Conservation (phyloP, 2,888 invertebrate genomes). For the Eumerus sabulonum region DNA sequence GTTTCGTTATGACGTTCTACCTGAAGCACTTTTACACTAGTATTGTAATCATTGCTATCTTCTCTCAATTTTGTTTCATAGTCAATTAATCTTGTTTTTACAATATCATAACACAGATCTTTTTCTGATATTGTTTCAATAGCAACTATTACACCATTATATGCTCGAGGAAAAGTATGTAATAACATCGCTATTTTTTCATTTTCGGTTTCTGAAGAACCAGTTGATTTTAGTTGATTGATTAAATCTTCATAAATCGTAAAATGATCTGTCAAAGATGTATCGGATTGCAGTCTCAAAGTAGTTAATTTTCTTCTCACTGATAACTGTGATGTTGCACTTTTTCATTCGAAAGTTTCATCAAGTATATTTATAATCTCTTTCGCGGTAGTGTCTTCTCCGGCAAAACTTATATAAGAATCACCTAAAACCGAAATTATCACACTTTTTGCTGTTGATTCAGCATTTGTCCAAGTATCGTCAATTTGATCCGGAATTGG, state of each 20-base stretch:
- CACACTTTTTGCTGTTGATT: constrained; percentile 5
- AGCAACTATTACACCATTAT: background rate
- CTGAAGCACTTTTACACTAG: background rate
- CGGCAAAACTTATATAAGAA: constrained; percentile 25
- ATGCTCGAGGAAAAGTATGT: background rate
- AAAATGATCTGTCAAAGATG: too few species aligned
- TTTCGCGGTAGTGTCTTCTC: too few species aligned
- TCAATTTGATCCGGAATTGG: background rate
- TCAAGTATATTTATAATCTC: constrained; percentile 13
- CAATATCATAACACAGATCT: background rate
- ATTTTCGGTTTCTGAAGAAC: too few species aligned
- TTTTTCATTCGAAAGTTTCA: constrained; percentile 19
- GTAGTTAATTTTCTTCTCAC: background rate
- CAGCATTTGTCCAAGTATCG: constrained; percentile 5
- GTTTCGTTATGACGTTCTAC: too few species aligned
- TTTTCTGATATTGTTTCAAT: background rate
- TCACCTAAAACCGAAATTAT: constrained; percentile 24
- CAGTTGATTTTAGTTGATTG: too few species aligned
- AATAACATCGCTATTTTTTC: too few species aligned
- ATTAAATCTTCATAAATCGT: too few species aligned
- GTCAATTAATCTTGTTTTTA: background rate
- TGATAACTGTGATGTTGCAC: constrained; percentile 3
- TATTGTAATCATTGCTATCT: background rate
- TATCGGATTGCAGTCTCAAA: background rate
- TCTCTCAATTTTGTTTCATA: constrained; percentile 1